These are phyloP conservation scores for Pyrocephalus nanus DNA, from an alignment of 2,797 vertebrate species.

Conservation along the genomic window DNA sequence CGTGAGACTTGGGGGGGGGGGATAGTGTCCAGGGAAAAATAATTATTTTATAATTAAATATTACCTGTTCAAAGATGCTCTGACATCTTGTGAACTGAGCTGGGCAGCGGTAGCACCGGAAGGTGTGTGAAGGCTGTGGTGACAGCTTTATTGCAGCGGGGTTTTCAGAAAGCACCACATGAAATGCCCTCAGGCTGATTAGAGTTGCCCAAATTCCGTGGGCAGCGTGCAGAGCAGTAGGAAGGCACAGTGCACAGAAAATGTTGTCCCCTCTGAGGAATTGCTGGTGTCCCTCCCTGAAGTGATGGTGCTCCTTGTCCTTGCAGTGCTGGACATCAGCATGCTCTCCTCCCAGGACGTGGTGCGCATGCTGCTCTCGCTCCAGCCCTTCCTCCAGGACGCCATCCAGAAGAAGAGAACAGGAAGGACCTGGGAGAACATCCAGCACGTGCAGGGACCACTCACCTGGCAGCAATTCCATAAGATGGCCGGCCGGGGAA, in stretches of 20 bases:
- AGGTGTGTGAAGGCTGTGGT: background rate
- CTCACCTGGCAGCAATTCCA: constrained; percentile 99
- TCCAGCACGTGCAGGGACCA: constrained; percentile 97
- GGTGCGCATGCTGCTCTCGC: constrained; percentile 94
- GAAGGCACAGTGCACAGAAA: background rate
- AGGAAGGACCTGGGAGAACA: constrained; percentile 97
- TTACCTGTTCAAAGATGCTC: background rate
- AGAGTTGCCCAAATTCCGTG: background rate
- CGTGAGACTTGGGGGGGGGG: background rate
- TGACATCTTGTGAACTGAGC: background rate
- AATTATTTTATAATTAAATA: background rate
- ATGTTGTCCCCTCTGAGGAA: background rate
- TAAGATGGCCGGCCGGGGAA: constrained; percentile 98
- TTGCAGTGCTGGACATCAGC: constrained; percentile 92
- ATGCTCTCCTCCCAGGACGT: constrained; percentile 96
- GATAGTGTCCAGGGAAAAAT: rapidly evolving
- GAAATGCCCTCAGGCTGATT: background rate
- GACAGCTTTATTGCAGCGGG: background rate
- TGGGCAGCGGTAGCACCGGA: background rate
- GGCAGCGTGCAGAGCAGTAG: background rate
- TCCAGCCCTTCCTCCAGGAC: constrained; percentile 96
- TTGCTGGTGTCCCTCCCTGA: background rate
- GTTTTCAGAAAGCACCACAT: background rate
- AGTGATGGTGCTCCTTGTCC: constrained; percentile 18
- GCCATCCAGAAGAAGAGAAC: constrained; percentile 98